Evolutionary conservation across 1,140 invertebrate genomes (phyloP).

Genomic region (Lepidotrigona ventralis): DNA sequence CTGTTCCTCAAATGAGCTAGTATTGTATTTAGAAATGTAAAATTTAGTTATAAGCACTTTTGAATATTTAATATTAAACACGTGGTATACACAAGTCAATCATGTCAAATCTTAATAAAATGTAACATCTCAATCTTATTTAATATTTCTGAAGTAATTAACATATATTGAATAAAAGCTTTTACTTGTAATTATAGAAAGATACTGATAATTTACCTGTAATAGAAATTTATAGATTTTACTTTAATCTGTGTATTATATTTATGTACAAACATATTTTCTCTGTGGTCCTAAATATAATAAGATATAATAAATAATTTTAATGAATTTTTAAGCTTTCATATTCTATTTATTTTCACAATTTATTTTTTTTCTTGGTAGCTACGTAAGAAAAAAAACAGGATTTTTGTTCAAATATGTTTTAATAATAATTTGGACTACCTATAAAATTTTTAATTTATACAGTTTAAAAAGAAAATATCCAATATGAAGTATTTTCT

Average conservation of each 20-base stretch:
- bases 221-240: conserved; percentile 8
- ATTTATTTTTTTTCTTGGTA: not conserved
- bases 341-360: too few species aligned
- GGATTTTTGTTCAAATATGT: too few species aligned
- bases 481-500: too few species aligned
- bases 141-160: conserved; percentile 22
- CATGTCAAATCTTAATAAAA: conserved; percentile 9
- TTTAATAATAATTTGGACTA: too few species aligned
- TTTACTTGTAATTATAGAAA: conserved; percentile 23
- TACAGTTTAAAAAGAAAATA: too few species aligned
- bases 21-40: conserved; percentile 28
- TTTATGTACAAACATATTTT: conserved; percentile 17
- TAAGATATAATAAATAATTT: conserved; percentile 37
- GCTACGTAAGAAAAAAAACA: not conserved
- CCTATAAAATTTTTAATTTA: too few species aligned
- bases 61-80: conserved; percentile 27
- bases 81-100: not conserved
- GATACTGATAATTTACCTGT: conserved; percentile 20
- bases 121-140: not conserved
- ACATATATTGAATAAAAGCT: conserved; percentile 22
- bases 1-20: conserved; percentile 2
- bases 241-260: conserved; percentile 35
- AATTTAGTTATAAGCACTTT: conserved; percentile 10
- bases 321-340: not conserved
- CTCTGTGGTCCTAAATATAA: conserved; percentile 24